Percentiles rank a stretch among this genome's conserved stretches.
Evolutionary conservation across 2,888 invertebrate genomes (phyloP).

Genomic region (Julus scandinavius): DNA sequence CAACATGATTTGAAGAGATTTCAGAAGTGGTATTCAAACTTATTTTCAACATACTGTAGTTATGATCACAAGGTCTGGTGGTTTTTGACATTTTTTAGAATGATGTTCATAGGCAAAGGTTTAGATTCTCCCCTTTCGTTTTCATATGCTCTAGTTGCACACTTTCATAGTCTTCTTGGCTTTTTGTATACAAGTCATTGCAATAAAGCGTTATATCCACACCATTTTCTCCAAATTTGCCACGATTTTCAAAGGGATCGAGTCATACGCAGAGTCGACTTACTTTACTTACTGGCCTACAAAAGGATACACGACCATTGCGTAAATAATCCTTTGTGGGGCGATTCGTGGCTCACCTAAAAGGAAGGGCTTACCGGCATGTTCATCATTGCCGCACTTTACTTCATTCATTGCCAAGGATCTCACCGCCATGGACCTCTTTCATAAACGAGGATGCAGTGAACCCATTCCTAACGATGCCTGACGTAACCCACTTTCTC

Average conservation of each 20-base stretch:
- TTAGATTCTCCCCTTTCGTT: too few species aligned
- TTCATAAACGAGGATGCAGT: background rate
- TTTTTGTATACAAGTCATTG: too few species aligned
- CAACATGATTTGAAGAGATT: too few species aligned
- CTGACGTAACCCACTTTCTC: conserved; percentile 21
- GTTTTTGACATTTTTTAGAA: too few species aligned
- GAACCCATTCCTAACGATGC: background rate
- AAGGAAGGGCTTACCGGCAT: conserved; percentile 33
- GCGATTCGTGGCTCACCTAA: background rate
- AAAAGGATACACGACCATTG: background rate
- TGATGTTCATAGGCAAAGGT: too few species aligned
- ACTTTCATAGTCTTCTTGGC: too few species aligned
- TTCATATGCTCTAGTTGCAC: too few species aligned
- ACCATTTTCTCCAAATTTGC: background rate
- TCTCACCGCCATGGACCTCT: background rate
- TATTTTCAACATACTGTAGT: too few species aligned
- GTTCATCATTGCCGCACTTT: background rate
- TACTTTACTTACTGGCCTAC: background rate
- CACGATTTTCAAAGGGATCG: background rate
- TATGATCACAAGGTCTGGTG: too few species aligned
- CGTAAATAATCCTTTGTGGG: background rate
- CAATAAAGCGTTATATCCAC: too few species aligned
- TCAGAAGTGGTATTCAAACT: too few species aligned
- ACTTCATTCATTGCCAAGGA: background rate
- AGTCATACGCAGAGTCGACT: background rate